A percentile compares a stretch with the other conserved stretches of the same genome.
Evolutionary conservation across 1,140 invertebrate genomes (phyloP).

Genomic region (Copidosoma floridanum): DNA sequence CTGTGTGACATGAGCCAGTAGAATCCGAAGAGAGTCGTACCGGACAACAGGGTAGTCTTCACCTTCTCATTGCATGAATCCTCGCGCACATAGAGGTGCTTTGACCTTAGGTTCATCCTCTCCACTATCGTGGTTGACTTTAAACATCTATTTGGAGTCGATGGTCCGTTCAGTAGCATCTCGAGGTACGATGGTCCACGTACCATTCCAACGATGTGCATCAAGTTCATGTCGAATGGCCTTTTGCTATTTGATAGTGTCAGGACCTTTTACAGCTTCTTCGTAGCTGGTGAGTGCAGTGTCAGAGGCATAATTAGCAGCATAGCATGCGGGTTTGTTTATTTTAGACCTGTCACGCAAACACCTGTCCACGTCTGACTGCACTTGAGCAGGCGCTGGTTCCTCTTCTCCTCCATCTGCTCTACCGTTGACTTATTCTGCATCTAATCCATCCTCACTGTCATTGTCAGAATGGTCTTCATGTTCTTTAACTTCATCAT

Average conservation of each 20-base stretch:
- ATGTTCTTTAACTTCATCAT: no score
- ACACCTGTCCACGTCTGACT: background rate
- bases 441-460: no score
- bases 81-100: constrained; percentile 35
- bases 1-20: background rate
- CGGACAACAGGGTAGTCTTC: constrained; percentile 27
- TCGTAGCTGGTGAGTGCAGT: constrained; percentile 15
- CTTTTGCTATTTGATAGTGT: constrained; percentile 24
- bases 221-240: constrained; percentile 33
- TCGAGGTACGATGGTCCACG: constrained; percentile 10
- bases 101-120: constrained; percentile 14
- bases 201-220: constrained; percentile 28
- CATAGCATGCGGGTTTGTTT: background rate
- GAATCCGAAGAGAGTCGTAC: background rate
- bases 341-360: no score
- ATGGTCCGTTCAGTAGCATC: background rate
- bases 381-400: background rate
- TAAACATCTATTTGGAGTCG: constrained; percentile 5
- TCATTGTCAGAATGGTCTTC: no score
- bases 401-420: background rate
- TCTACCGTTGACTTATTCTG: no score
- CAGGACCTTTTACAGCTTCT: constrained; percentile 24
- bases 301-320: no score
- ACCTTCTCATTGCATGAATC: constrained; percentile 29
- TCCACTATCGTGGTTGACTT: background rate